Base-by-base conservation (phyloP, 1,140 invertebrate species). In the Calliopsis andreniformis region DNA sequence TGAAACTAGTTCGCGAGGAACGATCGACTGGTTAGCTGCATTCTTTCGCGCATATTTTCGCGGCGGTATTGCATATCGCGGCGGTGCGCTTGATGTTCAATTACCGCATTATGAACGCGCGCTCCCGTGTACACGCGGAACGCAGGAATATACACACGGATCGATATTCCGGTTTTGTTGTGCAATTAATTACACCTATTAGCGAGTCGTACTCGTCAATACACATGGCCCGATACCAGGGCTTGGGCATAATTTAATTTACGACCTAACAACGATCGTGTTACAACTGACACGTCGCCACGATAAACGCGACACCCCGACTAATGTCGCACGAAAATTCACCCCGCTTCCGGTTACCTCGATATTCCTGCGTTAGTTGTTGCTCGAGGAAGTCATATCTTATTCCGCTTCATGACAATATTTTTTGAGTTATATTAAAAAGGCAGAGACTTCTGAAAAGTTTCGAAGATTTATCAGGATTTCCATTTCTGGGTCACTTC, bases 141-240 rank as follows among this genome's bases (percentile, higher is more conserved):
- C 47, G 10, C 16, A 8, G 58, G 28, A 68, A 55, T 43, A n/a
- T 35, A 28, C 59, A 42, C 32, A 39, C 23, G 30, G 20, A 72
- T 81, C 66, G 67, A 82, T 76, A 77, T 51, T 55, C 55, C 18
- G 51, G 66, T 71, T 82, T 81, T 78, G 80, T 82, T 82, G 80
- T 62, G 62, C 79, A 81, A 82, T 82, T 82, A 82, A 82, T 82
- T 82, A 82, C 72, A 82, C 68, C 73, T 68, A 78, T 82, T 81
- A 82, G 73, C 68, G 72, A 81, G 49, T 80, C 66, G 53, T 66
- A 80, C 20, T 47, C 66, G 67, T 68, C 79, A 53, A 82, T 82
- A 82, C 78, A 82, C 79, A 73, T 53, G 32, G 25, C 14, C 10
- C 49, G 47, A 43, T n/a, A n/a, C n/a, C n/a, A n/a, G n/a, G n/a